These are phyloP conservation scores for Labeo calbasu DNA, from an alignment of 2,797 vertebrate genomes.

Conservation along the genomic window DNA sequence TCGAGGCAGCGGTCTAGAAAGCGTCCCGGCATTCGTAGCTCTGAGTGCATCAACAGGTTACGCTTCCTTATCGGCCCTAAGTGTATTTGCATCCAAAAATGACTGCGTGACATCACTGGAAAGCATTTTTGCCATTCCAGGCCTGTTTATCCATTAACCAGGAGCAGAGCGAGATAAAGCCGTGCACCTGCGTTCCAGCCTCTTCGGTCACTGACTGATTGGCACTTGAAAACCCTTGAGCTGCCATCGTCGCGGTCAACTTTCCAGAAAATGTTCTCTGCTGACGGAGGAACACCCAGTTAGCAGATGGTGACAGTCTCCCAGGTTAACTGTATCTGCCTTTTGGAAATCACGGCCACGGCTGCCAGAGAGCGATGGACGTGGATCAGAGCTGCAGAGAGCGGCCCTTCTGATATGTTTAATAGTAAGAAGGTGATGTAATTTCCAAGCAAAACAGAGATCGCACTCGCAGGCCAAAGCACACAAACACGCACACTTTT, in stretches of 20 bases:
- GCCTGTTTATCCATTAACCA: slow-evolving; percentile 36
- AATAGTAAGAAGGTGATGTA: slow-evolving; percentile 80
- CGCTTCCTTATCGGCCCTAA: background rate
- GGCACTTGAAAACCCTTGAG: background rate
- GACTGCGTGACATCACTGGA: slow-evolving; percentile 27
- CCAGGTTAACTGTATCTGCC: slow-evolving; percentile 58
- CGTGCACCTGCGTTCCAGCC: slow-evolving; percentile 18
- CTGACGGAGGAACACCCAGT: background rate
- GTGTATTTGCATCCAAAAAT: slow-evolving; percentile 34
- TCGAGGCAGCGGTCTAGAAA: slow-evolving; percentile 38
- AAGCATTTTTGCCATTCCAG: slow-evolving; percentile 49
- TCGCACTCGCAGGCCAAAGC: slow-evolving; percentile 70
- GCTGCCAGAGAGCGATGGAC: slow-evolving; percentile 62
- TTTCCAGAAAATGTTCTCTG: background rate
- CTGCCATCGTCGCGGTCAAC: background rate
- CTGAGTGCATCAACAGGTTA: slow-evolving; percentile 22
- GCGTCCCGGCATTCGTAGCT: background rate
- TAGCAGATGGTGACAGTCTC: slow-evolving; percentile 7
- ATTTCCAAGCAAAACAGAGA: slow-evolving; percentile 78
- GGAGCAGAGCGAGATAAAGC: slow-evolving; percentile 24
- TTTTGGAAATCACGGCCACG: slow-evolving; percentile 67
- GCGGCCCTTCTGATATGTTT: slow-evolving; percentile 75
- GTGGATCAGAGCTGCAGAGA: slow-evolving; percentile 68
- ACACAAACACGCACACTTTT: slow-evolving; percentile 44
- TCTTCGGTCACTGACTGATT: slow-evolving; percentile 1